phyloP scores from a whole-genome alignment of 2,888 invertebrate species.

The Plebejus anna region DNA sequence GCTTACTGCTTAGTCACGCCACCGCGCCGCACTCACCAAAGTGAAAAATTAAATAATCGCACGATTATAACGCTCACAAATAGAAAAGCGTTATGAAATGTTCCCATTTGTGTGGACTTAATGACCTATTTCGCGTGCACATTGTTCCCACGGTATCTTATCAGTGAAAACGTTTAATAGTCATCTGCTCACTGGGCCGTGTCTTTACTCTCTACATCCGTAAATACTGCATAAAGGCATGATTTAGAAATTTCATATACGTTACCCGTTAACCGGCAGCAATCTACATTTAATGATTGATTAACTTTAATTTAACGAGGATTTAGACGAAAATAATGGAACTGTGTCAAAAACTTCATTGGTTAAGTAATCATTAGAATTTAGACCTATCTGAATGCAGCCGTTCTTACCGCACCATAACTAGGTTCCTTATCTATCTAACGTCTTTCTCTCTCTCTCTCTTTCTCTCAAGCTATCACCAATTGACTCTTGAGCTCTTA shows the following conservation, averaged over 20 bases:
- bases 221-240: not conserved
- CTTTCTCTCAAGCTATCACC: too few relatives aligned
- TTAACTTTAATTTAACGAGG: too few relatives aligned
- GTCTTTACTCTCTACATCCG: slow-evolving; percentile 55
- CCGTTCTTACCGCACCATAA: too few relatives aligned
- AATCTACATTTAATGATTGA: too few relatives aligned
- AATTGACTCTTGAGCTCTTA: too few relatives aligned
- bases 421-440: too few relatives aligned
- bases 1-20: slow-evolving; percentile 7
- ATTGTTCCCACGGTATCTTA: slow-evolving; percentile 55
- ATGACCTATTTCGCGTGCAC: not conserved
- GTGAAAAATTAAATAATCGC: slow-evolving; percentile 14
- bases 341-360: too few relatives aligned
- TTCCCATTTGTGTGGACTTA: not conserved
- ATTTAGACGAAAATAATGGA: too few relatives aligned
- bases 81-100: slow-evolving; percentile 1
- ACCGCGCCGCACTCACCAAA: slow-evolving; percentile 10
- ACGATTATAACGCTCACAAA: not conserved
- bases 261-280: too few relatives aligned
- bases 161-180: slow-evolving; percentile 51
- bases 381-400: too few relatives aligned
- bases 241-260: slow-evolving; percentile 32
- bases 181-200: slow-evolving; percentile 54
- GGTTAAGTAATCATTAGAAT: too few relatives aligned
- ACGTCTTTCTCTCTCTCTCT: too few relatives aligned